Base-by-base conservation (phyloP, 2,888 invertebrate species). In the Nemoura dubitans region DNA sequence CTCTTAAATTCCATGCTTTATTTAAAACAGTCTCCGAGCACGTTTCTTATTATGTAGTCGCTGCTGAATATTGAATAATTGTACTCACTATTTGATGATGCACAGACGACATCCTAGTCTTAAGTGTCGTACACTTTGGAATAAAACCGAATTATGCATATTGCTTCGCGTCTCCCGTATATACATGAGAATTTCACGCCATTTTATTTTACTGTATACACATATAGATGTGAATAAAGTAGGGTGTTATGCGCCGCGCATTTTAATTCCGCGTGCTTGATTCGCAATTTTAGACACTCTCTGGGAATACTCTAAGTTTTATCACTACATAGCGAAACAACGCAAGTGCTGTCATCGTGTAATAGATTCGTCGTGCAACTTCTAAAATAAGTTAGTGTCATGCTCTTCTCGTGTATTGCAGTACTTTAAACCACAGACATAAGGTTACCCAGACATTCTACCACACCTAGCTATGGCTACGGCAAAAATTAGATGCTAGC, bases 31-130 rank as follows among this genome's bases (percentile, higher is more conserved):
- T 59, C 59, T 21, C 3, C 14, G 59, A 59, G 59, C 59, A 59
- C 59, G 59, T 59, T 59, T 59, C 59, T 59, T 59, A 59, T 59
- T 59, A 59, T 59, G 59, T 59, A 59, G 59, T 59, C 59, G 59
- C 59, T 59, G 59, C 14, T 59, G 59, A 59, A 59, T 59, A 59
- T 59, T 59, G 59, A 59, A 59, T 59, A 59, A 59, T 59, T 59
- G 59, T 59, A 14, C 59, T 59, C 59, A 59, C 59, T 59, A 59
- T 59, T 59, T 59, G 59, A 59, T 59, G 59, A 59, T 59, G 59
- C 59, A 59, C 59, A 59, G 59, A 21, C 59, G 59, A 59, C 59
- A 59, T 59, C 59, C 2, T 59, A 14, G 3, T 59, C 59, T 59
- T 59, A 59, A 59, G 59, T 59, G 59, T 59, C 59, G 14, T 7